These are phyloP conservation scores for Ochropleura plecta DNA, from an alignment of 2,888 invertebrate species.

Conservation along the genomic window DNA sequence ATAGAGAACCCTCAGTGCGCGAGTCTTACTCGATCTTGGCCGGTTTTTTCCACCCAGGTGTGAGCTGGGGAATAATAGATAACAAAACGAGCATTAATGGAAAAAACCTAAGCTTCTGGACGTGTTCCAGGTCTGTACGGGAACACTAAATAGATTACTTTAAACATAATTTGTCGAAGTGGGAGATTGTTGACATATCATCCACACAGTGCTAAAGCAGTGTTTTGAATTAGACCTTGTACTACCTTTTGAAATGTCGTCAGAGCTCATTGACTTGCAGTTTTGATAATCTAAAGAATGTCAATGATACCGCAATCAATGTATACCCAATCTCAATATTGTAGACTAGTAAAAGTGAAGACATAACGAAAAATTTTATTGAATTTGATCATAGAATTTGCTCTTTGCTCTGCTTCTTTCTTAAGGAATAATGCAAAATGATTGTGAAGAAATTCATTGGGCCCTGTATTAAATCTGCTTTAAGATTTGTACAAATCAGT, in stretches of 20 bases:
- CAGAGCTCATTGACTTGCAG: background rate
- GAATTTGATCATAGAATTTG: background rate
- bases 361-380: background rate
- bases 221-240: background rate
- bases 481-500: background rate
- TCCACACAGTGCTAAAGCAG: background rate
- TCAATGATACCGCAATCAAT: background rate
- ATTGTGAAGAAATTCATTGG: background rate
- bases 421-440: background rate
- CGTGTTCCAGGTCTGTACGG: background rate
- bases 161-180: background rate
- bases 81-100: background rate
- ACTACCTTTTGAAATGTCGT: background rate
- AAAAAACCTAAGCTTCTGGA: background rate
- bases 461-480: background rate
- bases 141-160: background rate
- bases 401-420: background rate
- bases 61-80: background rate
- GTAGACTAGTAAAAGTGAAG: background rate
- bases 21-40: no score
- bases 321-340: background rate
- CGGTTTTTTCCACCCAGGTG: background rate
- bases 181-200: background rate
- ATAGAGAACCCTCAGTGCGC: no score
- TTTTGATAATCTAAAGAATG: background rate